These are phyloP conservation scores for Scolopax mira DNA, from an alignment of 2,113 vertebrate genomes.

Conservation along the genomic window DNA sequence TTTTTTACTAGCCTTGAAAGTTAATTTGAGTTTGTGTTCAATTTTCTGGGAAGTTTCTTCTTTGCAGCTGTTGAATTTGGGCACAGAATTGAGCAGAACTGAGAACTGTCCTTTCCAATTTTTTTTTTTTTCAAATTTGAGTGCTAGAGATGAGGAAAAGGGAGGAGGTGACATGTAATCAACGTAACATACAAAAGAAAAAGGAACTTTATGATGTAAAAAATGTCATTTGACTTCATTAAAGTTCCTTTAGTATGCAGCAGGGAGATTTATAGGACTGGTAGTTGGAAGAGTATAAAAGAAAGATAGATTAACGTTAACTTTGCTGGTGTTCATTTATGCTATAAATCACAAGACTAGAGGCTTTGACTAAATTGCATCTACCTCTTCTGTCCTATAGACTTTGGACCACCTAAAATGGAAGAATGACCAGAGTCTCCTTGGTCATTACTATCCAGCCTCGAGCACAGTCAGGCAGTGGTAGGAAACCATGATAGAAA, in stretches of 20 bases:
- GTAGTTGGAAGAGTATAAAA: neutral
- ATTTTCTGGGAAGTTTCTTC: neutral
- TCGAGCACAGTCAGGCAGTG: neutral
- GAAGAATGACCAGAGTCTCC: neutral
- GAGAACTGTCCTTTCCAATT: neutral
- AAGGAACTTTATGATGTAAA: neutral
- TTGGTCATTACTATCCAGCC: neutral
- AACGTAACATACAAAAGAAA: neutral
- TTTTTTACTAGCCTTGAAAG: conserved; percentile 23
- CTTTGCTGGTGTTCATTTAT: neutral
- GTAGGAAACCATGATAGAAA: accelerated
- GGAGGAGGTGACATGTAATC: neutral
- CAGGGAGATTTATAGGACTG: neutral
- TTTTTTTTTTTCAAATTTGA: neutral
- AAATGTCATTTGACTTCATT: neutral
- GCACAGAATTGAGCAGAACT: neutral
- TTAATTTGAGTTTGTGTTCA: conserved; percentile 32
- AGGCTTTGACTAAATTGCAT: neutral
- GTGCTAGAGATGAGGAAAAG: neutral
- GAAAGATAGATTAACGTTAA: neutral
- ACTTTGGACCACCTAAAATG: neutral
- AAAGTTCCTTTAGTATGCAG: neutral
- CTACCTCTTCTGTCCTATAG: neutral
- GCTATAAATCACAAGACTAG: neutral
- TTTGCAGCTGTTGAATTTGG: neutral